Base-by-base conservation (phyloP, 2,113 vertebrate species). In the Chroicocephalus ridibundus region DNA sequence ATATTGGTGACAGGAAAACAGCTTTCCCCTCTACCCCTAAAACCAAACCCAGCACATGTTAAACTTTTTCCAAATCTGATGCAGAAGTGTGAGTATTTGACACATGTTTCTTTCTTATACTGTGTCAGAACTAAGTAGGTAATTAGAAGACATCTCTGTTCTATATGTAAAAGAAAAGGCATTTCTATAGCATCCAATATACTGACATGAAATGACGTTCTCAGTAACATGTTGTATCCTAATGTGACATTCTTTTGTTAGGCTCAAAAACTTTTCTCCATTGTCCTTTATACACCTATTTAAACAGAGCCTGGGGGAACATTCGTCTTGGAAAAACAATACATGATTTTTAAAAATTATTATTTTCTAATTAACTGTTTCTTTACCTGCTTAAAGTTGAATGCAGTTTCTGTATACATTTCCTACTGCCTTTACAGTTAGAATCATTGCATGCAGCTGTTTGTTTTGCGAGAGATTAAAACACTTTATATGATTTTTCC, bases 331-430 rank as follows among this genome's bases (percentile, higher is more conserved):
- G 51, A 75, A 81, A 88, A 92, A 81, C 36, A 94, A 88, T 77
- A n/a, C 4, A 32, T 57, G 1, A 15, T 24, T 80, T 81, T 70
- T 36, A 29, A 42, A 21, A 44, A 17, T 52, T 60, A 40, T 32
- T 88, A 13, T 75, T 91, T 94, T 94, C 58, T 90, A 36, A 70
- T 81, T 86, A 93, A 94, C 72, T 49, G 13, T 80, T 94, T 55
- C 68, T 74, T 90, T 79, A 75, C 36, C n/a, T 76, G 6, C 54
- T 62, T 65, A 18, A 69, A 83, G 26, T 66, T 84, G 25, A 91
- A 58, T 54, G 13, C 27, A 66, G 19, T 78, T 91, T 86, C 64
- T 94, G 8, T 69, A 13, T 55, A 11, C 9, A 11, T 71, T 94
- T 95, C 13, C 12, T 76, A 11, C 34, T 72, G n/a, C 5, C 38